These are phyloP conservation scores for Anniella stebbinsi DNA, from an alignment of 2,797 vertebrate species.

Conservation along the genomic window DNA sequence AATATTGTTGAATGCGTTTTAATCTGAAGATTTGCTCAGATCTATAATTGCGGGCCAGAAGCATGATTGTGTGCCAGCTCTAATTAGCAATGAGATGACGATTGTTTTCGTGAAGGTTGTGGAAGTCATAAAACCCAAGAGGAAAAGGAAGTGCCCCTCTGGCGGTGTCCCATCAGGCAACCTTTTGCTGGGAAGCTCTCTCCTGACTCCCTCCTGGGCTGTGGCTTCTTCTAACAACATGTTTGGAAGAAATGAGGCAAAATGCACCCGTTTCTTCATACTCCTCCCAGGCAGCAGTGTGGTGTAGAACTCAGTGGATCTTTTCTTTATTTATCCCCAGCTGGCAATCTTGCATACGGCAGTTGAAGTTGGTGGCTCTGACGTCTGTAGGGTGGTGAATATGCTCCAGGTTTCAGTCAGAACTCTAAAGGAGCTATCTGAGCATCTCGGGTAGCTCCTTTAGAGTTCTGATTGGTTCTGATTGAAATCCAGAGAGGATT, in stretches of 20 bases:
- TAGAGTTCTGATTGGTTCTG: too few relatives aligned
- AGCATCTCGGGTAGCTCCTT: too few relatives aligned
- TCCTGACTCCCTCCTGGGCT: neutral
- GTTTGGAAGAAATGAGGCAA: neutral
- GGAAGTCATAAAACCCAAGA: slow-evolving; percentile 1
- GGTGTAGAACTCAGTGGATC: too few relatives aligned
- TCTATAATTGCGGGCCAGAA: neutral
- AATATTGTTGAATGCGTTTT: neutral
- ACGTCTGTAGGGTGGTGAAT: too few relatives aligned
- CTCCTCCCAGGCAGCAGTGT: neutral
- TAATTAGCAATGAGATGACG: slow-evolving; percentile 12
- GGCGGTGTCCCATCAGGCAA: slow-evolving; percentile 7
- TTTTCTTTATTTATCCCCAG: neutral
- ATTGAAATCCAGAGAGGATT: too few relatives aligned
- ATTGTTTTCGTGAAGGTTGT: slow-evolving; percentile 17
- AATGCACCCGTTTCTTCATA: neutral
- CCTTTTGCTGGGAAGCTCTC: neutral
- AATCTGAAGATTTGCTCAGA: neutral
- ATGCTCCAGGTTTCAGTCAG: too few relatives aligned
- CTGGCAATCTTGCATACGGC: neutral
- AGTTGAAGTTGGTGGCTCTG: too few relatives aligned
- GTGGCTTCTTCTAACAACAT: slow-evolving; percentile 9
- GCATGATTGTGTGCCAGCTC: neutral
- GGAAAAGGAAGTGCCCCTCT: neutral
- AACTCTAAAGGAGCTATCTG: too few relatives aligned